These are phyloP conservation scores for Hemicrepidius hirtus DNA, from an alignment of 2,888 invertebrate species.

Conservation along the genomic window DNA sequence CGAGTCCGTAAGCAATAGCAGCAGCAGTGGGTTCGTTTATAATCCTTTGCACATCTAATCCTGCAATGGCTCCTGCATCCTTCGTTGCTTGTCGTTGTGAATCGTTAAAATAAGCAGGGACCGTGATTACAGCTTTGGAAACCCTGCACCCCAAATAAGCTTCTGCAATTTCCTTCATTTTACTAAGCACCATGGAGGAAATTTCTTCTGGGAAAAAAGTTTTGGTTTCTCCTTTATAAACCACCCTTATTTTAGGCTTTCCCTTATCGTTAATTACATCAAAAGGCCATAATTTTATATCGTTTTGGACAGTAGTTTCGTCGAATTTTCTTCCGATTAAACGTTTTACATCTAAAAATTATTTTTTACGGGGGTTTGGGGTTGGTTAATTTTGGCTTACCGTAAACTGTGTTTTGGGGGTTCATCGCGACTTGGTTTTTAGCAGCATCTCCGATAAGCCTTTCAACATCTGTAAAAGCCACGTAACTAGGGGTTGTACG, in stretches of 20 bases:
- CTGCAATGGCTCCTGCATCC: slow-evolving; percentile 79
- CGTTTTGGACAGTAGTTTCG: slow-evolving; percentile 78
- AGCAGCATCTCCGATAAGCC: slow-evolving; percentile 72
- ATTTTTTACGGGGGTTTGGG: neutral
- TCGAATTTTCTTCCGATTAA: slow-evolving; percentile 79
- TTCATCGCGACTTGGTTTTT: slow-evolving; percentile 71
- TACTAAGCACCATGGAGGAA: slow-evolving; percentile 76
- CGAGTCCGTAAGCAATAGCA: slow-evolving; percentile 78
- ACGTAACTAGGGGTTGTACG: slow-evolving; percentile 75
- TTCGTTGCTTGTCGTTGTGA: slow-evolving; percentile 81
- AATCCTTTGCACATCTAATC: slow-evolving; percentile 78
- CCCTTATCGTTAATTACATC: slow-evolving; percentile 73
- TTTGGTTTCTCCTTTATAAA: slow-evolving; percentile 70
- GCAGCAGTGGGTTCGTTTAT: slow-evolving; percentile 82
- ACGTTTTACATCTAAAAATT: slow-evolving; percentile 77
- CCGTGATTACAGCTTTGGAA: slow-evolving; percentile 75
- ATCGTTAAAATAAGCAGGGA: slow-evolving; percentile 80
- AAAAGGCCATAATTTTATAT: slow-evolving; percentile 81
- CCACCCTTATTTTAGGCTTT: slow-evolving; percentile 69
- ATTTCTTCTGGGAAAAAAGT: slow-evolving; percentile 74
- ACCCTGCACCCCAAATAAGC: slow-evolving; percentile 69
- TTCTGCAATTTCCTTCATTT: slow-evolving; percentile 76
- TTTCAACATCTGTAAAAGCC: slow-evolving; percentile 74
- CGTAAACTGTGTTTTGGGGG: slow-evolving; percentile 74
- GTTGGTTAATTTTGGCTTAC: slow-evolving; percentile 48